Evolutionary conservation across 2,888 invertebrate genomes (phyloP).

Genomic region (Cheilosia grossa): DNA sequence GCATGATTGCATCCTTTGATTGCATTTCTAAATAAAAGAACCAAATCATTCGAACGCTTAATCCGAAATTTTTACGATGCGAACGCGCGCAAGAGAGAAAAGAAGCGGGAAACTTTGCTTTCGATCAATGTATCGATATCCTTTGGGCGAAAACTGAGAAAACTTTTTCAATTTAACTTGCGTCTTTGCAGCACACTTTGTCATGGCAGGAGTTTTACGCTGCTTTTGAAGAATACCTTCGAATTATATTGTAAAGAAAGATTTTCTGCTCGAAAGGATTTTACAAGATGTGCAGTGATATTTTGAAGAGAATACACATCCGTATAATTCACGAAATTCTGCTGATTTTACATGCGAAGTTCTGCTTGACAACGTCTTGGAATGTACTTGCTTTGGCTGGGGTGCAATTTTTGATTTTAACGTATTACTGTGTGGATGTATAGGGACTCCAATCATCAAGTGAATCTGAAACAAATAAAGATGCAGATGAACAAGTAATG

Average conservation of each 20-base stretch:
- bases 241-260: constrained; percentile 43
- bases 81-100: not conserved
- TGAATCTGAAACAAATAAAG: too few relatives aligned
- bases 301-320: constrained; percentile 6
- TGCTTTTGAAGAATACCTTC: constrained; percentile 20
- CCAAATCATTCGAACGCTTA: constrained; percentile 54
- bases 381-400: not conserved
- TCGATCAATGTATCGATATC: constrained; percentile 62
- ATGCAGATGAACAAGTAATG: too few relatives aligned
- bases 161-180: constrained; percentile 74
- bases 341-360: constrained; percentile 36
- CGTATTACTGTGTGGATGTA: not conserved
- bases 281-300: constrained; percentile 11
- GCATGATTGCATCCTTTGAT: constrained; percentile 72
- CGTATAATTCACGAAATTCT: constrained; percentile 10
- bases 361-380: constrained; percentile 13
- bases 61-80: constrained; percentile 40
- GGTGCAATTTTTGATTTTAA: not conserved
- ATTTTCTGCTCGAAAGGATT: constrained; percentile 47
- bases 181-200: constrained; percentile 60
- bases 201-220: constrained; percentile 43
- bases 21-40: constrained; percentile 70
- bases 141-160: constrained; percentile 51
- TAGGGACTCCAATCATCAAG: too few relatives aligned
- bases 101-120: constrained; percentile 33